Evolutionary conservation across 2,888 invertebrate species (phyloP).

Genomic region (Leucoma salicis): DNA sequence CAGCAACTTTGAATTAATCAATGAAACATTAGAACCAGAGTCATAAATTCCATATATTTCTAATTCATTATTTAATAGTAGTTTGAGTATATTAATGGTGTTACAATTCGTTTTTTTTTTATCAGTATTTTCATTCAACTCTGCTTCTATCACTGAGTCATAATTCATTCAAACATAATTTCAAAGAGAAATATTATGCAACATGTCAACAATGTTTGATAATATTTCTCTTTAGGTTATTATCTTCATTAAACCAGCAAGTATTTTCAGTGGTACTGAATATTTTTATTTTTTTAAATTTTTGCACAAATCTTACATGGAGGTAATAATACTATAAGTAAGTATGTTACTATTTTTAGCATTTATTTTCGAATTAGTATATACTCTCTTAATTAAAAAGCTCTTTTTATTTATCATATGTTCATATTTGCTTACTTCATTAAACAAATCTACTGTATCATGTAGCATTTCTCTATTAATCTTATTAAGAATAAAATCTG

Average conservation of each 20-base stretch:
- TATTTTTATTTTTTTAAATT: slow-evolving; percentile 11
- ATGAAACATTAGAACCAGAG: neutral
- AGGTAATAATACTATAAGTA: too few relatives aligned
- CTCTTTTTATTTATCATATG: slow-evolving; percentile 3
- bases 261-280: slow-evolving; percentile 1
- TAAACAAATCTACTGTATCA: slow-evolving; percentile 6
- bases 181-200: too few relatives aligned
- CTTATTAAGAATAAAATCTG: slow-evolving; percentile 6
- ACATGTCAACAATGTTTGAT: slow-evolving; percentile 4
- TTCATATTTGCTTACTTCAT: slow-evolving; percentile 6
- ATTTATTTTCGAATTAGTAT: neutral
- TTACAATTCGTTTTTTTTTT: slow-evolving; percentile 23
- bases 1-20: neutral
- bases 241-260: slow-evolving; percentile 9
- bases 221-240: slow-evolving; percentile 16
- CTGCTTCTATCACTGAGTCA: slow-evolving; percentile 4
- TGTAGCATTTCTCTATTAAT: slow-evolving; percentile 6
- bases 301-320: slow-evolving; percentile 11
- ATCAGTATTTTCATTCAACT: neutral
- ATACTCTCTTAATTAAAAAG: neutral
- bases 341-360: too few relatives aligned
- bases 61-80: slow-evolving; percentile 7
- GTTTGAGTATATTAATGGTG: slow-evolving; percentile 22
- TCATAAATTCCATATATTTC: slow-evolving; percentile 1
- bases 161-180: too few relatives aligned